phyloP scores from a whole-genome alignment of 2,113 vertebrate genomes.

The Stegostoma tigrinum region DNA sequence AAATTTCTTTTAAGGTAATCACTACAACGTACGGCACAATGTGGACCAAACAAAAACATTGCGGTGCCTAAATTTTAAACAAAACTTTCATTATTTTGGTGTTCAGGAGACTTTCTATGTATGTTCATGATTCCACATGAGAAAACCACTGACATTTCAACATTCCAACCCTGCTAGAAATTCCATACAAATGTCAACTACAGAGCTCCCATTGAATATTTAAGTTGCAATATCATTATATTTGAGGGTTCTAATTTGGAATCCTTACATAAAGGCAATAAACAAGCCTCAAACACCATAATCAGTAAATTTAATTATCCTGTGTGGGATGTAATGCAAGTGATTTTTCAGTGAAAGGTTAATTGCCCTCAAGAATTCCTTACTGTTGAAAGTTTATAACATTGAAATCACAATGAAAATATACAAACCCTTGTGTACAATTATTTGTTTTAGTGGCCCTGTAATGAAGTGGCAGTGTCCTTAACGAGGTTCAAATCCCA shows the following conservation, averaged over 20 bases:
- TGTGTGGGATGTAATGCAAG: neutral
- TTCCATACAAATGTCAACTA: neutral
- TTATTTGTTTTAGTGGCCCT: no score
- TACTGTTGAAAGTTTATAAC: neutral
- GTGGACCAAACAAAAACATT: no score
- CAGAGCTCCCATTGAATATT: neutral
- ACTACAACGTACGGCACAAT: neutral
- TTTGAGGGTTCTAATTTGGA: neutral
- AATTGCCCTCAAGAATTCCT: neutral
- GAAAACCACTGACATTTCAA: neutral
- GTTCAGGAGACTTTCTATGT: neutral
- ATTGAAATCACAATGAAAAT: neutral
- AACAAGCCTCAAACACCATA: neutral
- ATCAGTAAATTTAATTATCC: neutral
- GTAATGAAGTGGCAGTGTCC: no score
- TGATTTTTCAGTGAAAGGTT: neutral
- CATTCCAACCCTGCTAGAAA: neutral
- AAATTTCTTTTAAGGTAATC: neutral
- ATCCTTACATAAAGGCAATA: neutral
- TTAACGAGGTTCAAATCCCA: no score
- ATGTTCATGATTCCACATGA: neutral
- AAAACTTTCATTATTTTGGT: neutral
- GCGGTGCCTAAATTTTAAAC: neutral
- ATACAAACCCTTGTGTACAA: no score
- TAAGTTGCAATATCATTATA: neutral